Percentiles rank a stretch among this genome's conserved stretches.
Conservation (phyloP, 2,113 vertebrate species). For the Tragelaphus buxtoni region DNA sequence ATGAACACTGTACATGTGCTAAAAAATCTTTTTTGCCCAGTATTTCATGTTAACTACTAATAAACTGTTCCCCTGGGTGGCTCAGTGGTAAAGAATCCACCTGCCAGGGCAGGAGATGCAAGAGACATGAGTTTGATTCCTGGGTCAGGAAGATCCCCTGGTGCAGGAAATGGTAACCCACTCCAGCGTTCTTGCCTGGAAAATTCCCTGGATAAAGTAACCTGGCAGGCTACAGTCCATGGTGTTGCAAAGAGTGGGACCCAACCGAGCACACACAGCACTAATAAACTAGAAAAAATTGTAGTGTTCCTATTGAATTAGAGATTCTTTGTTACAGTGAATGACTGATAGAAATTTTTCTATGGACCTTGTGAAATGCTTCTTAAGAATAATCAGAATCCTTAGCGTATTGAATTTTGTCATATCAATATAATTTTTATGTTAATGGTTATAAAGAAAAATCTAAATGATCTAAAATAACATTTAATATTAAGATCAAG, state of each 20-base stretch:
- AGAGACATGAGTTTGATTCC: background rate
- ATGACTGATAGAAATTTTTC: background rate
- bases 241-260: background rate
- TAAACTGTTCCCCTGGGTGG: background rate
- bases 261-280: background rate
- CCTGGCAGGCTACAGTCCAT: background rate
- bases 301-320: background rate
- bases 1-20: background rate
- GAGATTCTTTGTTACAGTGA: background rate
- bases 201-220: background rate
- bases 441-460: background rate
- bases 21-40: background rate
- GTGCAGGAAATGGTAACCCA: background rate
- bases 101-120: background rate
- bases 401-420: background rate
- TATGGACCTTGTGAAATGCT: background rate
- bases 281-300: background rate
- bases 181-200: background rate
- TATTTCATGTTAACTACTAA: background rate
- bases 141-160: background rate
- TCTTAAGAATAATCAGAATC: background rate
- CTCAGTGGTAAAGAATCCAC: background rate
- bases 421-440: background rate
- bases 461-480: background rate
- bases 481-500: background rate